Conservation (phyloP, 2,113 vertebrate genomes). For the Dissostichus mawsoni region DNA sequence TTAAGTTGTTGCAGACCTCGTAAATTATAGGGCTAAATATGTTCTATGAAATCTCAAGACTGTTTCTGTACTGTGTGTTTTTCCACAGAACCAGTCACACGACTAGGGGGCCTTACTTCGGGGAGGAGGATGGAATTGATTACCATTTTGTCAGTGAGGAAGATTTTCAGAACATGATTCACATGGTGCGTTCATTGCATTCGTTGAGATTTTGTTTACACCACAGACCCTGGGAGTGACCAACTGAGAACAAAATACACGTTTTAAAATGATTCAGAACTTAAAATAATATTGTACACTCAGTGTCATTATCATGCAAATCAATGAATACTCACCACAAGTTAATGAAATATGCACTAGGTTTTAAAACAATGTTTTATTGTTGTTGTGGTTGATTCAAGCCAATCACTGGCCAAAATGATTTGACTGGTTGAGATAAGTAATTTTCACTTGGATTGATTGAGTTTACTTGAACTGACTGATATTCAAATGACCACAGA, state of each 20-base stretch:
- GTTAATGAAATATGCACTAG: constrained; percentile 19
- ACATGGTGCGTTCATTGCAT: constrained; percentile 70
- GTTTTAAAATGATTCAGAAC: background rate
- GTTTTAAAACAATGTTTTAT: background rate
- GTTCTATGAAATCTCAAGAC: background rate
- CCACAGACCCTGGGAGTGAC: background rate
- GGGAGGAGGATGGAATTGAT: constrained; percentile 90
- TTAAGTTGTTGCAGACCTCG: constrained; percentile 11
- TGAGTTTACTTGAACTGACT: constrained; percentile 43
- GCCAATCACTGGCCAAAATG: constrained; percentile 38
- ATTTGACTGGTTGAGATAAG: constrained; percentile 46
- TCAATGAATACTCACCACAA: background rate
- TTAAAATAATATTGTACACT: background rate
- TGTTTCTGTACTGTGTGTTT: constrained; percentile 7
- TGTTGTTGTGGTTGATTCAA: constrained; percentile 3
- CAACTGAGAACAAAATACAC: background rate
- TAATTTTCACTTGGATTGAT: constrained; percentile 46
- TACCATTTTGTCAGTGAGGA: constrained; percentile 92
- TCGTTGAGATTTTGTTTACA: constrained; percentile 2
- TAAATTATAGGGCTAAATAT: constrained; percentile 19
- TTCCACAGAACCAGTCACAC: constrained; percentile 90
- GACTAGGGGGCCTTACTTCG: constrained; percentile 89
- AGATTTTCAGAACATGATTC: constrained; percentile 87
- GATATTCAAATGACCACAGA: constrained; percentile 31
- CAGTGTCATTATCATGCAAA: constrained; percentile 3